A percentile compares a stretch with the other conserved stretches of the same genome.
Evolutionary conservation across 1,140 invertebrate species (phyloP).

Genomic region (Amphibalanus amphitrite): DNA sequence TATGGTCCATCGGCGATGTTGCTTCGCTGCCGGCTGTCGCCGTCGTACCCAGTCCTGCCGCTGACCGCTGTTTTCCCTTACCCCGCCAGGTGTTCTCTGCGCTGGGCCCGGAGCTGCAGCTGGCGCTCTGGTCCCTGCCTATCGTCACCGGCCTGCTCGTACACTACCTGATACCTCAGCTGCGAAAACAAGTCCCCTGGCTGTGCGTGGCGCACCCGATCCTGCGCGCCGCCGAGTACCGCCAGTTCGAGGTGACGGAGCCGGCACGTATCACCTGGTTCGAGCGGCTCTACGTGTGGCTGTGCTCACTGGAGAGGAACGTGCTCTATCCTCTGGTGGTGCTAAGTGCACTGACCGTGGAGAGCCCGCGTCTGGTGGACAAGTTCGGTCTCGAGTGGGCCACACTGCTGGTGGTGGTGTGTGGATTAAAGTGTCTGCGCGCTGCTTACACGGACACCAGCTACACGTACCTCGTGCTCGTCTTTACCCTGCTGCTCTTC

Average conservation of each 20-base stretch:
- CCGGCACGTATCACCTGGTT: slow-evolving; percentile 84
- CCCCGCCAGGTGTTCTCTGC: slow-evolving; percentile 25
- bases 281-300: slow-evolving; percentile 74
- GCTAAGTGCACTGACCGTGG: slow-evolving; percentile 69
- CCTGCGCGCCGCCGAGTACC: slow-evolving; percentile 65
- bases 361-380: slow-evolving; percentile 59
- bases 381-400: slow-evolving; percentile 36
- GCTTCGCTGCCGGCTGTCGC: too few species aligned
- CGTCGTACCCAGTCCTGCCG: too few species aligned
- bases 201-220: slow-evolving; percentile 79
- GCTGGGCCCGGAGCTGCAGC: slow-evolving; percentile 67
- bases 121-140: slow-evolving; percentile 55
- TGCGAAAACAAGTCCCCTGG: slow-evolving; percentile 93
- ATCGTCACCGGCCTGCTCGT: slow-evolving; percentile 66
- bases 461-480: slow-evolving; percentile 74
- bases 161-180: slow-evolving; percentile 83
- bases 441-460: slow-evolving; percentile 68
- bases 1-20: too few species aligned
- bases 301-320: slow-evolving; percentile 83
- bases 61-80: too few species aligned
- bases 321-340: slow-evolving; percentile 80
- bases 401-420: slow-evolving; percentile 67
- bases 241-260: slow-evolving; percentile 69
- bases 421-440: slow-evolving; percentile 73
- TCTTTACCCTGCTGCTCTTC: slow-evolving; percentile 82